These are phyloP conservation scores for Lepidochitona cinerea DNA, from an alignment of 2,888 invertebrate genomes.

Conservation along the genomic window DNA sequence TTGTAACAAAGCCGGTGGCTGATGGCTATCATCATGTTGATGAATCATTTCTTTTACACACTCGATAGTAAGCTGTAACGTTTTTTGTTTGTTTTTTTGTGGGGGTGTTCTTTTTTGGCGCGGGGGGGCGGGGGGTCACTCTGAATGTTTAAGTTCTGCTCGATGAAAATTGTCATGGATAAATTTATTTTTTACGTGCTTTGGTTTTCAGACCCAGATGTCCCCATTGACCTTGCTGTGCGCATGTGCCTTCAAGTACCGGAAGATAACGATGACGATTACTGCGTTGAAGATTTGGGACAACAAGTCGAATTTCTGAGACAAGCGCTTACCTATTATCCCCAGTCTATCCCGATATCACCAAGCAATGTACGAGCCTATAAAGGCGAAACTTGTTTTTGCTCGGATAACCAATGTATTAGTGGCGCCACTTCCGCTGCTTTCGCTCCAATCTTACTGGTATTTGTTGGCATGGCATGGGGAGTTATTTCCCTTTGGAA, in stretches of 20 bases:
- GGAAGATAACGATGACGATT: neutral
- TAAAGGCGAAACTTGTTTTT: neutral
- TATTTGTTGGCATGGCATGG: neutral
- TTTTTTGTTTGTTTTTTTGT: no score
- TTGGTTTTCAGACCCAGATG: neutral
- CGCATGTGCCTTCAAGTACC: neutral
- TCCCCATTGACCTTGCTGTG: neutral
- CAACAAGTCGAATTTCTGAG: neutral
- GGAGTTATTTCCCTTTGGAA: no score
- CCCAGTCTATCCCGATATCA: neutral
- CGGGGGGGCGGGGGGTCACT: no score
- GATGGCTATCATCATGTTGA: no score
- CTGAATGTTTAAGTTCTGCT: no score
- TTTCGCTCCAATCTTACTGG: neutral
- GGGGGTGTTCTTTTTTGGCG: no score
- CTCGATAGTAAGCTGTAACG: no score
- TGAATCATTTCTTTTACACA: no score
- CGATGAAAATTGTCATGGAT: no score
- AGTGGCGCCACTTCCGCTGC: neutral
- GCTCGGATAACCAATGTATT: neutral
- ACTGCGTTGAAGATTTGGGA: neutral
- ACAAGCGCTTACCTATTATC: neutral
- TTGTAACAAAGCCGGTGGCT: no score
- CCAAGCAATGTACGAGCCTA: neutral
- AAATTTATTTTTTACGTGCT: no score